Base-by-base conservation (phyloP, 1,140 invertebrate species). In the Tribolium madens region DNA sequence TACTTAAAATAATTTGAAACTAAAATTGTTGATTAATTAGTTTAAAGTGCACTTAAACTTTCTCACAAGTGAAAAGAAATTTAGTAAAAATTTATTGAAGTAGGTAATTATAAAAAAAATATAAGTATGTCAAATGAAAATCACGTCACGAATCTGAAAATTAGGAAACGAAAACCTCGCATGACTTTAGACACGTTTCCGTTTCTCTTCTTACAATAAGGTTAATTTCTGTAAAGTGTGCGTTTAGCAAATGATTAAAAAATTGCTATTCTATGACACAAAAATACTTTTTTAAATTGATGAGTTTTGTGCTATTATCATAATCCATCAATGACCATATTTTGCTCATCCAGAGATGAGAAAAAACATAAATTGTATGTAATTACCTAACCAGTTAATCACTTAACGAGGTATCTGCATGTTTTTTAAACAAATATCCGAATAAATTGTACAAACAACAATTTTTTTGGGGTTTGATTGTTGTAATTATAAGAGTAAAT, bases 331-430 rank as follows among this genome's bases (percentile, higher is more conserved):
- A 33, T 64, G 57, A 64, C 9, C 57, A 64, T 13, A 33, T 7
- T 64, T 31, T 64, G 12, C 21, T 10, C 12, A 4, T n/a, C 14
- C 26, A 14, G 12, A 57, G 52, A 42, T 4, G 57, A 9, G 6
- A 64, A 64, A 64, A 57, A 21, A 18, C 52, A 57, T 57, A 57
- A 64, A 64, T 64, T 64, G 26, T 64, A 64, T 31, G 57, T 64
- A 64, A 64, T 64, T 64, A 64, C 57, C 53, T 33, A 64, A 64
- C 57, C 57, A 64, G 57, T 64, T 64, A 64, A 64, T 64, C 57
- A 64, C 57, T 64, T 64, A 64, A 64, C 57, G 57, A 64, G 57
- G 57, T 64, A 64, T 18, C 57, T 33, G 12, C 57, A 33, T 36
- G 57, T 64, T 64, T 64, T 64, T 64, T 26, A 13, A 26, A 12